Evolutionary conservation across 2,888 invertebrate species (phyloP).

Genomic region (Microplitis manilae): DNA sequence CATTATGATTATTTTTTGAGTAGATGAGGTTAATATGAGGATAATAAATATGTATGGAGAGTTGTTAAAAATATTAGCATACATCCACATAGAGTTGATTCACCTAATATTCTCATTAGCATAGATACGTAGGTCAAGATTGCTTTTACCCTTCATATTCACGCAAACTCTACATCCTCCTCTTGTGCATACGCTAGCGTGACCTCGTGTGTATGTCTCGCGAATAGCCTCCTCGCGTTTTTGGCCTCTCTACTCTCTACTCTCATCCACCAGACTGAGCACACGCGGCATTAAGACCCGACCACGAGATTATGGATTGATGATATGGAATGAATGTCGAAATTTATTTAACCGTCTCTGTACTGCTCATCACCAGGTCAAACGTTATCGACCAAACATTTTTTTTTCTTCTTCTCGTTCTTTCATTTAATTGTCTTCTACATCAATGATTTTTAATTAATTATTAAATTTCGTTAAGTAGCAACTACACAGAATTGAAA

Average conservation of each 20-base stretch:
- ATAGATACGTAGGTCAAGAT: constrained; percentile 56
- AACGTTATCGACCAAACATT: constrained; percentile 16
- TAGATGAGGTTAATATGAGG: constrained; percentile 30
- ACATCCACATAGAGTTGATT: constrained; percentile 51
- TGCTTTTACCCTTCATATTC: constrained; percentile 52
- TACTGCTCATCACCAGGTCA: constrained; percentile 3
- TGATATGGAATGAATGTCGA: constrained; percentile 10
- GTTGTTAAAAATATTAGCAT: constrained; percentile 48
- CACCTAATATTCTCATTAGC: constrained; percentile 53
- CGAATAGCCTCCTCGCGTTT: constrained; percentile 12
- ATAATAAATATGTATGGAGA: constrained; percentile 38
- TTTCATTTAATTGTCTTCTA: not conserved
- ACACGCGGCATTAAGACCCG: not conserved
- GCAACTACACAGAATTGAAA: too few species aligned
- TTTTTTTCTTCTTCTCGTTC: not conserved
- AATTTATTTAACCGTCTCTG: not conserved
- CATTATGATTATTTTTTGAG: constrained; percentile 24
- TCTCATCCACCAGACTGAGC: not conserved
- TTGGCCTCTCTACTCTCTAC: constrained; percentile 4
- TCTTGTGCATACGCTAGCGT: constrained; percentile 30
- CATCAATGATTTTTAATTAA: not conserved
- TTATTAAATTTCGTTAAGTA: constrained; percentile 26
- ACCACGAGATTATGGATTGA: constrained; percentile 35
- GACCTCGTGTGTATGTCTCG: constrained; percentile 13
- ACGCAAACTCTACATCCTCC: constrained; percentile 48